Conservation (phyloP, 35 echinoderm and acorn worm genomes). For the Ophioderma brevispina region DNA sequence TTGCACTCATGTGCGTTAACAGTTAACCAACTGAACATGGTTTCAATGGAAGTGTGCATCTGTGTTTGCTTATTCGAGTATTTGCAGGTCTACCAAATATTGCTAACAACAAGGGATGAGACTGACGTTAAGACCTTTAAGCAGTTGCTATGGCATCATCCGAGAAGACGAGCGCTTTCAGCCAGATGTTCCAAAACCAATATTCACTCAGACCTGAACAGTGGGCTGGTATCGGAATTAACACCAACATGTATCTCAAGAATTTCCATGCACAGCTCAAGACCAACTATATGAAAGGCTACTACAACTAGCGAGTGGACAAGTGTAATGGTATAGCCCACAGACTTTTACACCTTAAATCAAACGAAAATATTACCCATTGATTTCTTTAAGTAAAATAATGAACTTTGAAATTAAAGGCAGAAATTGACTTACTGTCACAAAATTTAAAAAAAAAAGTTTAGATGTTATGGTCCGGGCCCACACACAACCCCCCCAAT, state of each 20-base stretch:
- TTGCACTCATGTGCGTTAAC: too few relatives aligned
- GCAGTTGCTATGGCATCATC: background rate
- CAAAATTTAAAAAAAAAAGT: too few relatives aligned
- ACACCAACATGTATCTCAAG: constrained; percentile 3
- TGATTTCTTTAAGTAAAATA: too few relatives aligned
- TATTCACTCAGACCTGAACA: background rate
- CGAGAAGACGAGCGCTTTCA: background rate
- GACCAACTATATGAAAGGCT: background rate
- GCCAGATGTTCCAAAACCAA: background rate
- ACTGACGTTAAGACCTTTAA: background rate
- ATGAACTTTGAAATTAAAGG: too few relatives aligned
- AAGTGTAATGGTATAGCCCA: too few relatives aligned
- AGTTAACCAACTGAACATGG: background rate
- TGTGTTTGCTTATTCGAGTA: too few relatives aligned
- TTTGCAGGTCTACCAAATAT: constrained; percentile 8
- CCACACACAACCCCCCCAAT: too few relatives aligned
- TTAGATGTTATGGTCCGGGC: too few relatives aligned
- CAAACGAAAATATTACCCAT: too few relatives aligned
- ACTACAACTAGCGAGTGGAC: constrained; percentile 33
- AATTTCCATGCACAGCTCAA: constrained; percentile 9
- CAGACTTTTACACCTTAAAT: too few relatives aligned
- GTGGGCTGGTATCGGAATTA: background rate
- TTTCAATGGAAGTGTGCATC: too few relatives aligned
- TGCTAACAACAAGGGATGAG: background rate
- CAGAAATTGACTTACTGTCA: too few relatives aligned